Evolutionary conservation across 2,888 invertebrate genomes (phyloP), one percentile per base, ranked within the genome.

Genomic region (Eudemis profundana): DNA sequence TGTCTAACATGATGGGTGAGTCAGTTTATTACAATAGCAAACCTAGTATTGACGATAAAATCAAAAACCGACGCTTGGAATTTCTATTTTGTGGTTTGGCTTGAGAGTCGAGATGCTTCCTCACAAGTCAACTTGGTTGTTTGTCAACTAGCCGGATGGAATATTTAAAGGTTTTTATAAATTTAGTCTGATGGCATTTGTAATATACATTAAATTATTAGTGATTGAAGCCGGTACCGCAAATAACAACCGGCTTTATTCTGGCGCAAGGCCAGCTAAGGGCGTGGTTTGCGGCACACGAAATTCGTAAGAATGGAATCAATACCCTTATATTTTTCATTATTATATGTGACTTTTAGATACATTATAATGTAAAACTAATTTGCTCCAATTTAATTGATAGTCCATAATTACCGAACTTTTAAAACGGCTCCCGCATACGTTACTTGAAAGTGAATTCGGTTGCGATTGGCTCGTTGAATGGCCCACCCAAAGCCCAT

Each of bases 1-100:
- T 91, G 90, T 79, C 90, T 71, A 89, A 90, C 80, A 73, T 89
- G 70, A 80, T 91, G 80, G 91, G 91, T 91, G 72, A 89, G 90
- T 86, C 49, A 40, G 68, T 68, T 69, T 56, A 56, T 53, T n/a
- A 23, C n/a, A 44, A n/a, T 1, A 21, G 5, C 21, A 4, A 40
- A n/a, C n/a, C 33, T 27, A 27, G 7, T 27, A 27, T 5, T 27
- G 5, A 27, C 0, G 27, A 27, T 27, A 27, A 4, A 27, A 27
- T 27, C 27, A 27, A 7, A 27, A 27, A 7, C 27, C 27, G 4
- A 27, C 27, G 27, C 27, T 27, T 27, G n/a, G n/a, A n/a, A n/a
- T n/a, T n/a, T n/a, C n/a, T n/a, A n/a, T n/a, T n/a, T n/a, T n/a
- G n/a, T n/a, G n/a, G n/a, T n/a, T n/a, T n/a, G n/a, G n/a, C 23